Base-by-base conservation (phyloP, 2,888 invertebrate species). In the Temnothorax ravouxi region DNA sequence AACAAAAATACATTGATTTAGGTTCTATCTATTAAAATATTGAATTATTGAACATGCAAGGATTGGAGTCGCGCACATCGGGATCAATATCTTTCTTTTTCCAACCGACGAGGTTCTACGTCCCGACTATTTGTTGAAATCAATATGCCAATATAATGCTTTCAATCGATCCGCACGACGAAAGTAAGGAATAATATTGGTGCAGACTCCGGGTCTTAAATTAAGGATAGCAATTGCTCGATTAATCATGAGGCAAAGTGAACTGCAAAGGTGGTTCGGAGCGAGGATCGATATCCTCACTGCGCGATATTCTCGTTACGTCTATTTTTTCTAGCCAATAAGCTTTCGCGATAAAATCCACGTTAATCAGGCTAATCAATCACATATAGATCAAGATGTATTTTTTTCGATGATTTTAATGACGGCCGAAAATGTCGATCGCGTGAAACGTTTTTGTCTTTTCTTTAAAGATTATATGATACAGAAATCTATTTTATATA, bases 271-370 rank as follows among this genome's bases (percentile, higher is more conserved):
- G 74, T 72, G 74, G 79, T 67, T 74, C 34, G 18, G 59, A 72
- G 41, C 56, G 72, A 59, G 47, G 75, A 80, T 80, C 79, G 79
- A 80, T 80, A 72, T 80, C 52, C 25, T 59, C 47, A 38, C 29
- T 80, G 47, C 25, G 59, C 79, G 79, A 61, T 80, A 80, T 80
- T 80, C 79, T 72, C 47, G 74, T 80, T 80, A 59, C 74, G 59
- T 80, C 79, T 80, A 80, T 80, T 80, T 80, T 80, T 80, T 80
- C 79, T 80, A 72, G 21, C 79, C 79, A 80, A 80, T 72, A 44
- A 80, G 59, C 74, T 72, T 13, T 47, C 47, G 21, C 47, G 47
- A 59, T 80, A 38, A 74, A 80, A 72, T 80, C 74, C 18, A 38
- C 71, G 74, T 80, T 80, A 80, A 80, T 74, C 79, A 74, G 59